Evolutionary conservation across 2,888 invertebrate genomes (phyloP).

Genomic region (Pardosa pseudoannulata): DNA sequence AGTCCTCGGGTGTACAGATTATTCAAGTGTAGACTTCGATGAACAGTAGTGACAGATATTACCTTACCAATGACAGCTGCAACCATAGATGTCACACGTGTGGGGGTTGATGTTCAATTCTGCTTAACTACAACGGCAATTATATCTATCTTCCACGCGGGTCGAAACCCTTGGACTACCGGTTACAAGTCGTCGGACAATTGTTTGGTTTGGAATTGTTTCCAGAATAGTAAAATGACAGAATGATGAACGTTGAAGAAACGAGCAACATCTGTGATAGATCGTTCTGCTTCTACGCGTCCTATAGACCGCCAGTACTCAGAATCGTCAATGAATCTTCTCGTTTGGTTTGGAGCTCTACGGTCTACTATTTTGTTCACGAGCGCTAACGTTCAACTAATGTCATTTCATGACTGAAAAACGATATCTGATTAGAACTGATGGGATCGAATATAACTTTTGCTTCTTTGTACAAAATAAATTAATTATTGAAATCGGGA

Average conservation of each 20-base stretch:
- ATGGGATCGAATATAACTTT: no score
- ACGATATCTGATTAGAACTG: no score
- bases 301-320: background rate
- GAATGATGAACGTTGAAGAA: conserved; percentile 9
- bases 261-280: conserved; percentile 10
- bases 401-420: no score
- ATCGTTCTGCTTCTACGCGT: background rate
- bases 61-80: background rate
- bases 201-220: background rate
- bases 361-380: no score
- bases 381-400: no score
- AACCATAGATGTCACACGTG: conserved; percentile 22
- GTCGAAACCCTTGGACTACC: background rate
- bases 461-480: no score
- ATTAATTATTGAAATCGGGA: no score
- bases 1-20: background rate
- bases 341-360: no score
- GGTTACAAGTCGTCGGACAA: background rate
- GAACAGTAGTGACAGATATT: conserved; percentile 15
- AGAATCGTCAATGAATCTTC: background rate
- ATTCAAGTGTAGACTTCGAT: background rate
- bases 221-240: conserved; percentile 6
- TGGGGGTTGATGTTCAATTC: background rate
- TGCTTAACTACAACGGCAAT: conserved; percentile 10
- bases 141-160: background rate